phyloP scores from a whole-genome alignment of 2,113 vertebrate species.

The Struthio camelus region DNA sequence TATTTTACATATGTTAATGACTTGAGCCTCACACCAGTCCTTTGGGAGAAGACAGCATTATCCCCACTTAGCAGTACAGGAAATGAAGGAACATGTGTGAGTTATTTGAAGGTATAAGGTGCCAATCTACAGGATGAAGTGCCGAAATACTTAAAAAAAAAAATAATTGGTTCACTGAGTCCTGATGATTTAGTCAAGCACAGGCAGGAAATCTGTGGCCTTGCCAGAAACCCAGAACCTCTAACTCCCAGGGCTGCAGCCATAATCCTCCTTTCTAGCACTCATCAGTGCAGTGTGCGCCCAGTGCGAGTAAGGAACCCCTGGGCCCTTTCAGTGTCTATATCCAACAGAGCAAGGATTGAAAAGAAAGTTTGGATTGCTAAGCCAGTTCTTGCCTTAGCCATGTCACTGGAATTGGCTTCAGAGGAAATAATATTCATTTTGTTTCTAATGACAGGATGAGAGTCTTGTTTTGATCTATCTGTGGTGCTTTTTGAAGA shows the following conservation, averaged over 20 bases:
- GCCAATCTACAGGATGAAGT: neutral
- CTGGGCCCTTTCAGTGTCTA: neutral
- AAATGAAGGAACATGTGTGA: neutral
- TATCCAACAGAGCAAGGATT: neutral
- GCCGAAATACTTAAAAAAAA: neutral
- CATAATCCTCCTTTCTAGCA: neutral
- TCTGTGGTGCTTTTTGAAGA: neutral
- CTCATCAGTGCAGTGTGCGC: neutral
- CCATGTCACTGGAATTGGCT: neutral
- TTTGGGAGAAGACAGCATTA: neutral
- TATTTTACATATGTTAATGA: neutral
- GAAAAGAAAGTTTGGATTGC: neutral
- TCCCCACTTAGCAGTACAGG: neutral
- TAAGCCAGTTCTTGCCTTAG: neutral
- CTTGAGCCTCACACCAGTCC: neutral
- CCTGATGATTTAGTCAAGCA: neutral
- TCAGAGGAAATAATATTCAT: neutral
- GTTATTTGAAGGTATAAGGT: neutral
- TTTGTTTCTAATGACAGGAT: neutral
- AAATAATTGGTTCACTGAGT: neutral
- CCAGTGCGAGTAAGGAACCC: rapidly evolving
- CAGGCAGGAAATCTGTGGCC: neutral
- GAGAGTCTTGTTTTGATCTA: neutral
- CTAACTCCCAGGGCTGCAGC: neutral
- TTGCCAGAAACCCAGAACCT: rapidly evolving